Base-by-base conservation (phyloP, 2,113 vertebrate genomes). In the Siniperca chuatsi region DNA sequence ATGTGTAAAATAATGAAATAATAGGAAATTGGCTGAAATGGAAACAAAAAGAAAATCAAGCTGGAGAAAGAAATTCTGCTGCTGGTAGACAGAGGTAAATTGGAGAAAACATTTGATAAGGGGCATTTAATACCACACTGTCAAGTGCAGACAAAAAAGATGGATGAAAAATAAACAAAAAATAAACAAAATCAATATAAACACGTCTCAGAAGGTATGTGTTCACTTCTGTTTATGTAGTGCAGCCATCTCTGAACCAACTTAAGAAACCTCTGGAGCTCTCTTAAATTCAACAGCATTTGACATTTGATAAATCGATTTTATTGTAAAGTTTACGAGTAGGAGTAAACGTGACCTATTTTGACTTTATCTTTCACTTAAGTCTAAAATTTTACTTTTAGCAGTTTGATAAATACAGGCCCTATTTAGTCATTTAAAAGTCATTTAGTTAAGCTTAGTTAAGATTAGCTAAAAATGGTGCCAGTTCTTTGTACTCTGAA, bases 361-460 rank as follows among this genome's bases (percentile, higher is more conserved):
- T 64, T 57, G 4, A 23, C 20, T 55, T 55, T 40, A 23, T 64
- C 57, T 40, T 44, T 44, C 20, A 60, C 12, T 21, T 10, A 44
- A 11, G 21, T 42, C 37, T 11, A 40, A 70, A 25, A 3, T 9
- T 57, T 8, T 16, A 40, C 25, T 4, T 40, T 42, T 7, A 23
- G 23, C 21, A n/a, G 8, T 72, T 48, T n/a, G 9, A 48, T 55
- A 55, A 71, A 52, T 33, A 72, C 9, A 52, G 33, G 25, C 44
- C 33, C 21, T 16, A 7, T 65, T 46, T 20, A 73, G 67, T 50
- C 6, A 66, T 79, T 42, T 1, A 64, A 42, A 57, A 58, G 25
- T 52, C 23, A 50, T 50, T 37, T 60, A 11, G 35, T 77, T 72
- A 78, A 80, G 68, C 58, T 25, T 25, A 25, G 25, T 25, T 25